Evolutionary conservation across 2,888 invertebrate species (phyloP).

Genomic region (Lepeophtheirus nordmannii): DNA sequence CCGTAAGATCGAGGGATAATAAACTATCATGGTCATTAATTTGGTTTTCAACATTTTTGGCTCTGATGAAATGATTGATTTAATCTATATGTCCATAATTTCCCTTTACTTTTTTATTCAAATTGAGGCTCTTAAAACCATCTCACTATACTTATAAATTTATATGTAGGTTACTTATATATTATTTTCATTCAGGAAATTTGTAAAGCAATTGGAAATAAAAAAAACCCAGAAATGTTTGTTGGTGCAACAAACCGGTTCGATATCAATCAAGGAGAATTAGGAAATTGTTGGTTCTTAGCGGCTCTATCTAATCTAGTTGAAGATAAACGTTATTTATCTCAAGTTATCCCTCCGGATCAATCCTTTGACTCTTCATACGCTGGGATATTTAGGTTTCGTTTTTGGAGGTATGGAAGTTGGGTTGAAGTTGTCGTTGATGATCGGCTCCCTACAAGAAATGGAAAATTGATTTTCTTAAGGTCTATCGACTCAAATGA

Average conservation of each 20-base stretch:
- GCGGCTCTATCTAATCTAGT: constrained; percentile 16
- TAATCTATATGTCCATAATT: too few relatives aligned
- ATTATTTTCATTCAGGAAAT: constrained; percentile 9
- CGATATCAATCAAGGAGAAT: constrained; percentile 21
- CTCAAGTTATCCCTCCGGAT: constrained; percentile 8
- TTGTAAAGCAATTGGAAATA: background rate
- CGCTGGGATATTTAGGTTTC: constrained; percentile 20
- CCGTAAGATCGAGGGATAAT: too few relatives aligned
- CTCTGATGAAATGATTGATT: too few relatives aligned
- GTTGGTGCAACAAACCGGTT: constrained; percentile 13
- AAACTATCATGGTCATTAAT: too few relatives aligned
- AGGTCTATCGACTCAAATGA: constrained; percentile 14
- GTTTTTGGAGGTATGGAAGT: constrained; percentile 16
- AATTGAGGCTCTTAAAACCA: too few relatives aligned
- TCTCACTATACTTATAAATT: too few relatives aligned
- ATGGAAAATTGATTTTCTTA: constrained; percentile 21
- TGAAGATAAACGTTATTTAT: constrained; percentile 14
- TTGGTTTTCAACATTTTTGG: too few relatives aligned
- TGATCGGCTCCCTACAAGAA: constrained; percentile 22
- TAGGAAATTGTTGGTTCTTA: constrained; percentile 21
- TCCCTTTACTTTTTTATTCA: too few relatives aligned
- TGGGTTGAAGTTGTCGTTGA: constrained; percentile 23
- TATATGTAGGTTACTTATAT: background rate
- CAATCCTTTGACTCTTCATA: constrained; percentile 14
- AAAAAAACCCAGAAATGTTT: constrained; percentile 16